Evolutionary conservation across 2,113 vertebrate genomes (phyloP).

Genomic region (Microtus richardsoni): DNA sequence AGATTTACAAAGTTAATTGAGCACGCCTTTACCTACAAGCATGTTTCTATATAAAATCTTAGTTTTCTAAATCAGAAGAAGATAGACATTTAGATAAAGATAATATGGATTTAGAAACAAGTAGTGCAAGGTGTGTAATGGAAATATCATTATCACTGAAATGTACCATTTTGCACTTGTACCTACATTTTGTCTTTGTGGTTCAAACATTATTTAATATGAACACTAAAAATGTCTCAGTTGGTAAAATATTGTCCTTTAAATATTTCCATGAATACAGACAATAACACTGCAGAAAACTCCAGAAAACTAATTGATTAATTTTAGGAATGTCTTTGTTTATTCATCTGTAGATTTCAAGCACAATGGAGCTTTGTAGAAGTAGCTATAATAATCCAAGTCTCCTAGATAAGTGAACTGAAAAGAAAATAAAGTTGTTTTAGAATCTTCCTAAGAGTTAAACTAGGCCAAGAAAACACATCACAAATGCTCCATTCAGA

Average conservation of each 20-base stretch:
- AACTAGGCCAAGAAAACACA: conserved; percentile 64
- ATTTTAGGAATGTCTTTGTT: conserved; percentile 63
- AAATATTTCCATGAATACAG: neutral
- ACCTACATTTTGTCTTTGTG: neutral
- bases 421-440: conserved; percentile 50
- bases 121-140: neutral
- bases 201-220: neutral
- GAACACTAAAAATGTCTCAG: neutral
- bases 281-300: neutral
- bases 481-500: neutral
- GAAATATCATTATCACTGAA: neutral
- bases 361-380: conserved; percentile 11
- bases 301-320: conserved; percentile 37
- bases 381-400: conserved; percentile 13
- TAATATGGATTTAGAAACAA: neutral
- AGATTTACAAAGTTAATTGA: neutral
- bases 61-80: neutral
- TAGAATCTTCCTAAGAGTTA: conserved; percentile 65
- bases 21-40: neutral
- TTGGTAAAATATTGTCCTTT: neutral
- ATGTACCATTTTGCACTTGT: neutral
- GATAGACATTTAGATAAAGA: neutral
- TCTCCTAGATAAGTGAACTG: conserved; percentile 9
- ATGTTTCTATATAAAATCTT: neutral
- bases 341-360: conserved; percentile 40